These are phyloP conservation scores for Cassiopea xamachana DNA, from an alignment of 30 jellyfish, hydroid and myxozoan genomes.

Conservation along the genomic window DNA sequence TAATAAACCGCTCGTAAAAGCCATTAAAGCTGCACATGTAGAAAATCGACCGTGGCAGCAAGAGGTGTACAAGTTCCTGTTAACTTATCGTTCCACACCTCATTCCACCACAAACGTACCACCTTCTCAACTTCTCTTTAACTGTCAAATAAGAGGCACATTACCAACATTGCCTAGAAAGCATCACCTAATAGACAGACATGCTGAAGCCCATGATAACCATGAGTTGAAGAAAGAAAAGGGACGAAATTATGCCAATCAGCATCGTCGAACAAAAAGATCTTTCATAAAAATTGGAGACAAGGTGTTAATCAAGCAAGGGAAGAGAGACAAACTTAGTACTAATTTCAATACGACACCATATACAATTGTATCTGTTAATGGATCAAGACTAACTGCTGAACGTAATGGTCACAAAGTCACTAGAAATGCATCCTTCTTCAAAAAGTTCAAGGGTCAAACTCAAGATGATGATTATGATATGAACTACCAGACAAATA, in stretches of 20 bases:
- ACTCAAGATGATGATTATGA: no score
- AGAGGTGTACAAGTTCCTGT: constrained; percentile 33
- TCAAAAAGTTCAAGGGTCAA: no score
- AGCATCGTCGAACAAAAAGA: background rate
- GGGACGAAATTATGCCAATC: constrained; percentile 17
- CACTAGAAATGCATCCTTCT: background rate
- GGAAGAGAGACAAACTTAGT: background rate
- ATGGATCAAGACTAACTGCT: background rate
- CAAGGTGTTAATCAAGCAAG: background rate
- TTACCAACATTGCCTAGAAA: constrained; percentile 23
- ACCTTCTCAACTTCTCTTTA: constrained; percentile 41
- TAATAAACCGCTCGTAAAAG: constrained; percentile 49
- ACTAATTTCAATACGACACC: background rate
- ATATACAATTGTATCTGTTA: background rate
- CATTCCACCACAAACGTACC: constrained; percentile 40
- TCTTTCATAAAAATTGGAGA: background rate
- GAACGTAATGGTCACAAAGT: background rate
- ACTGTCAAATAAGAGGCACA: constrained; percentile 20
- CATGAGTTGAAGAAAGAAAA: background rate
- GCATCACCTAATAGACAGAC: background rate
- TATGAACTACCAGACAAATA: no score
- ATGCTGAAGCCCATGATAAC: constrained; percentile 1
- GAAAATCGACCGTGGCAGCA: constrained; percentile 44
- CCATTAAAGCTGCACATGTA: constrained; percentile 42
- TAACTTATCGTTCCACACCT: constrained; percentile 54